Evolutionary conservation across 2,888 invertebrate genomes (phyloP).

Genomic region (Campopleginae sp.): DNA sequence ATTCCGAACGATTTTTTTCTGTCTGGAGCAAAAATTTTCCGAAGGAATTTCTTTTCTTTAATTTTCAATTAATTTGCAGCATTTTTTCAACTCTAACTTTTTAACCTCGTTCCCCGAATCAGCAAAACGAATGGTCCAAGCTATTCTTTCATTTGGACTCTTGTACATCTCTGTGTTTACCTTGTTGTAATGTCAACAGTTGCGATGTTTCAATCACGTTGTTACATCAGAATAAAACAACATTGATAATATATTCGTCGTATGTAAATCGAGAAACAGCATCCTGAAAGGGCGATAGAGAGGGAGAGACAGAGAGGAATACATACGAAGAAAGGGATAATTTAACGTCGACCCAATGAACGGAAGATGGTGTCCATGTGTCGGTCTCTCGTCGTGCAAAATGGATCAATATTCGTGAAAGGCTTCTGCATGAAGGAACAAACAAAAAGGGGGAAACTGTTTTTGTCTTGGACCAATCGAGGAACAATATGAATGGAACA

Average conservation of each 20-base stretch:
- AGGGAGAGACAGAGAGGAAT: background rate
- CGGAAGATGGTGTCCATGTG: conserved; percentile 16
- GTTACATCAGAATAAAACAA: conserved; percentile 51
- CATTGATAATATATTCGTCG: conserved; percentile 47
- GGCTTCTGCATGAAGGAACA: background rate
- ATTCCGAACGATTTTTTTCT: background rate
- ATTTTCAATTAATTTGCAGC: background rate
- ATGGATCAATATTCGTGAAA: conserved; percentile 4
- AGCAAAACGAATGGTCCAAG: background rate
- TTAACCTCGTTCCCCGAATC: background rate
- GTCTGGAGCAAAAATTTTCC: background rate
- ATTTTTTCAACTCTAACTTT: background rate
- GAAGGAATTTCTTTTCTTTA: background rate
- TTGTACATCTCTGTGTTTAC: background rate
- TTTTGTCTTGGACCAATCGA: conserved; percentile 6
- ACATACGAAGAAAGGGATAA: background rate
- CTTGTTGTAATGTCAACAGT: background rate
- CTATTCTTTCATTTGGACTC: background rate
- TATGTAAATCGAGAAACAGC: conserved; percentile 55
- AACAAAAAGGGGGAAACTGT: background rate
- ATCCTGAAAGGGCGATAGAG: background rate
- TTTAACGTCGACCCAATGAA: background rate
- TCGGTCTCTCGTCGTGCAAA: conserved; percentile 3
- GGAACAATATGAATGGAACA: conserved; percentile 16
- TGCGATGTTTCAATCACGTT: conserved; percentile 16